phyloP scores from a whole-genome alignment of 2,888 invertebrate species.

The Trichopoda pennipes region DNA sequence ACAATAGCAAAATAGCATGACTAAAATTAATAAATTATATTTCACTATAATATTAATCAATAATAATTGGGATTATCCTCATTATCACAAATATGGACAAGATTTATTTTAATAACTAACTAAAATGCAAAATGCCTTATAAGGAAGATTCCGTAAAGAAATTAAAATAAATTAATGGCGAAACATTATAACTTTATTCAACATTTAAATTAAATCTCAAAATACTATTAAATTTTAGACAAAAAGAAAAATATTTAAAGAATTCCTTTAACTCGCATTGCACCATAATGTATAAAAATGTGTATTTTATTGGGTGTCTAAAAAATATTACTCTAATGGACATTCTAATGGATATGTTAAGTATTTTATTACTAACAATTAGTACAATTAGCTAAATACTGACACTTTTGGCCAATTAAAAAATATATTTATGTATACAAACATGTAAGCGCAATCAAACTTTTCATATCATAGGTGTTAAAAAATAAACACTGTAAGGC shows the following conservation, averaged over 20 bases:
- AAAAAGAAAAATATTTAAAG: conserved; percentile 22
- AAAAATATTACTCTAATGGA: conserved; percentile 62
- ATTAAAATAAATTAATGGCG: conserved; percentile 10
- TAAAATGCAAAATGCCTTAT: conserved; percentile 41
- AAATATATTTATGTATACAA: conserved; percentile 57
- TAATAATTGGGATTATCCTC: conserved; percentile 45
- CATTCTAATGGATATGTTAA: conserved; percentile 66
- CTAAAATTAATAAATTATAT: conserved; percentile 27
- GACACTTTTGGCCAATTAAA: conserved; percentile 65
- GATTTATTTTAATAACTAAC: conserved; percentile 11
- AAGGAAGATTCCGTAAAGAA: conserved; percentile 22
- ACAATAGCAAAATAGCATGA: neutral
- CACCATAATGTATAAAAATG: conserved; percentile 46
- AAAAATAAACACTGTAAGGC: conserved; percentile 7
- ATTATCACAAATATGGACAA: conserved; percentile 44
- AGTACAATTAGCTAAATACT: conserved; percentile 64
- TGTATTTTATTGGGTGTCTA: conserved; percentile 61
- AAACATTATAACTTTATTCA: conserved; percentile 16
- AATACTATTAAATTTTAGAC: neutral
- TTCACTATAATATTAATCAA: conserved; percentile 37
- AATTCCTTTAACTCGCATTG: conserved; percentile 35
- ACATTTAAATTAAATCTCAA: conserved; percentile 31
- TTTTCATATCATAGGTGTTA: conserved; percentile 22
- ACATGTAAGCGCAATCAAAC: conserved; percentile 30
- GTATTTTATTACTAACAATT: conserved; percentile 67